Conservation (phyloP, 2,113 vertebrate genomes). For the Strigops habroptila region DNA sequence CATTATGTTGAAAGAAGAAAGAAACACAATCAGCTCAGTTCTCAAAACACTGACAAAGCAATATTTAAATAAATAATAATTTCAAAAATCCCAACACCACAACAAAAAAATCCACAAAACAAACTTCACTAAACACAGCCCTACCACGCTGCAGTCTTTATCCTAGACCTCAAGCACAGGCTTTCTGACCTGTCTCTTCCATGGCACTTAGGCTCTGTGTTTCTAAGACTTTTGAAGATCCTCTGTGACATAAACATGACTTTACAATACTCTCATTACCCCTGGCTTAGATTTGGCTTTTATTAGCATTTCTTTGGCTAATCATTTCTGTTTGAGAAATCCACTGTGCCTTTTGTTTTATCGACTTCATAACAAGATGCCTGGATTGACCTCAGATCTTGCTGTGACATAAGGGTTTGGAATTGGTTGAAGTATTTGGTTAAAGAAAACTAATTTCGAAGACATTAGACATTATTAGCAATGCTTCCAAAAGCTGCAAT, state of each 20-base stretch:
- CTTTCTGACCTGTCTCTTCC: neutral
- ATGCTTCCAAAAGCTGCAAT: neutral
- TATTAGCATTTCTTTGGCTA: neutral
- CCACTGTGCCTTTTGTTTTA: neutral
- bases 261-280: neutral
- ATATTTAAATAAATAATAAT: neutral
- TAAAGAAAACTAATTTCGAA: neutral
- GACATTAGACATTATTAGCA: neutral
- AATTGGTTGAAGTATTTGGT: neutral
- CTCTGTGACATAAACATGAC: neutral
- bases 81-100: neutral
- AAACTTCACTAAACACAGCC: neutral
- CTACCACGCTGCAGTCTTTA: neutral
- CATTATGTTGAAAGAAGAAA: neutral
- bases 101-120: neutral
- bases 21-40: neutral
- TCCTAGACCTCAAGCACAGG: no score
- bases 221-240: neutral
- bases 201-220: neutral
- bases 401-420: neutral
- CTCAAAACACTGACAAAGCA: neutral
- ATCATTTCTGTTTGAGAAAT: neutral
- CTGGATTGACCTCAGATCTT: neutral
- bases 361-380: neutral
- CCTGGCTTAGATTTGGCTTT: neutral